Evolutionary conservation across 2,113 vertebrate genomes (phyloP).

Genomic region (Pica pica): DNA sequence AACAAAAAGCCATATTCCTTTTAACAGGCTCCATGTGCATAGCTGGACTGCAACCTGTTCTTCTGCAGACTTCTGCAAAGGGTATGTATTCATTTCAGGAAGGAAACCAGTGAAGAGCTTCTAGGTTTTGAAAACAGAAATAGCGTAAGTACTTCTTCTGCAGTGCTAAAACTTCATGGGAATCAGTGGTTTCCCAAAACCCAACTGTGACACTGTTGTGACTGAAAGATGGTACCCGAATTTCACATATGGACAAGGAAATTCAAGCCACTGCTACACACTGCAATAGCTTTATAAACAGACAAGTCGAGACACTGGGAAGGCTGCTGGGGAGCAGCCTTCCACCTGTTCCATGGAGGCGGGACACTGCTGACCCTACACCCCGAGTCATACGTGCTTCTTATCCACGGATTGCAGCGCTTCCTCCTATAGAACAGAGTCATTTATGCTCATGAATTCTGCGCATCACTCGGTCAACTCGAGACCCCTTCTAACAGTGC

Average conservation of each 20-base stretch:
- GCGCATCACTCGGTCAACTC: neutral
- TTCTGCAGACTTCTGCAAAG: neutral
- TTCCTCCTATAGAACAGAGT: neutral
- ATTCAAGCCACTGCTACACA: too few relatives aligned
- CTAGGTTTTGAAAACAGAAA: neutral
- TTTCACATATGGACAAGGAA: neutral
- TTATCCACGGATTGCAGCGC: neutral
- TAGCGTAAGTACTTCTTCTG: neutral
- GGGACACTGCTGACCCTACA: neutral
- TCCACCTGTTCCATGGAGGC: neutral
- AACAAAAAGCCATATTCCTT: neutral
- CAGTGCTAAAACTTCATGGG: neutral
- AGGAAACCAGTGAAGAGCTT: neutral
- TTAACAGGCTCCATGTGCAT: neutral
- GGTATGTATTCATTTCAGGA: neutral
- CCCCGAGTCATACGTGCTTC: rapidly evolving
- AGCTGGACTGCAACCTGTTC: neutral
- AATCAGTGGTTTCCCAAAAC: neutral
- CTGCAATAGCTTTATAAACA: neutral
- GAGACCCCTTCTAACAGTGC: neutral
- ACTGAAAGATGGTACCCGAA: neutral
- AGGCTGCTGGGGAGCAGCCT: too few relatives aligned
- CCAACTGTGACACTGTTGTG: rapidly evolving
- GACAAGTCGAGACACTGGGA: rapidly evolving
- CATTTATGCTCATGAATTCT: neutral